Conservation (phyloP, 2,888 invertebrate genomes). For the Scaptomyza reducta region DNA sequence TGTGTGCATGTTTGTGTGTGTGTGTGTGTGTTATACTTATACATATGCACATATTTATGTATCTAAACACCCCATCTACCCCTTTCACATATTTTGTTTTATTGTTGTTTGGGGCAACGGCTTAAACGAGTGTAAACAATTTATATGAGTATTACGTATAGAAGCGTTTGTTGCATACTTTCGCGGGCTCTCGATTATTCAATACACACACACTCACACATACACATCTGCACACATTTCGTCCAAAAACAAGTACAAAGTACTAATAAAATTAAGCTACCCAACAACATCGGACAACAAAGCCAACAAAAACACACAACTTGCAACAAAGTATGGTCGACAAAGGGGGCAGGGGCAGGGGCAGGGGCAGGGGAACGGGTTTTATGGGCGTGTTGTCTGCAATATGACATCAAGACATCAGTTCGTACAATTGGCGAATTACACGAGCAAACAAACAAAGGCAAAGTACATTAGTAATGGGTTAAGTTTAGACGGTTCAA, state of each 20-base stretch:
- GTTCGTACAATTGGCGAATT: conserved; percentile 25
- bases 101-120: conserved; percentile 57
- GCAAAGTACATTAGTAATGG: conserved; percentile 35
- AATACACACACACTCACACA: not conserved
- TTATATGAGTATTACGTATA: conserved; percentile 27
- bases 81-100: conserved; percentile 7
- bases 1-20: not conserved
- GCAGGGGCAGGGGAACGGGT: not conserved
- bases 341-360: too few relatives aligned
- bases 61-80: too few relatives aligned
- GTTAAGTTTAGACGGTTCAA: conserved; percentile 11
- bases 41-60: not conserved
- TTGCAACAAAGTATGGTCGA: not conserved
- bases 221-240: not conserved
- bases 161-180: conserved; percentile 48
- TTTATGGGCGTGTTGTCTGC: not conserved
- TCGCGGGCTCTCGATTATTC: conserved; percentile 17
- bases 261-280: conserved; percentile 75
- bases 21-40: not conserved
- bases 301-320: conserved; percentile 8
- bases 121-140: conserved; percentile 43
- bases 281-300: conserved; percentile 16
- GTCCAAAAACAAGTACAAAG: conserved; percentile 28
- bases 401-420: conserved; percentile 18
- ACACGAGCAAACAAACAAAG: conserved; percentile 31